phyloP scores from a whole-genome alignment of 2,797 vertebrate genomes.

The Synaphobranchus kaupii region DNA sequence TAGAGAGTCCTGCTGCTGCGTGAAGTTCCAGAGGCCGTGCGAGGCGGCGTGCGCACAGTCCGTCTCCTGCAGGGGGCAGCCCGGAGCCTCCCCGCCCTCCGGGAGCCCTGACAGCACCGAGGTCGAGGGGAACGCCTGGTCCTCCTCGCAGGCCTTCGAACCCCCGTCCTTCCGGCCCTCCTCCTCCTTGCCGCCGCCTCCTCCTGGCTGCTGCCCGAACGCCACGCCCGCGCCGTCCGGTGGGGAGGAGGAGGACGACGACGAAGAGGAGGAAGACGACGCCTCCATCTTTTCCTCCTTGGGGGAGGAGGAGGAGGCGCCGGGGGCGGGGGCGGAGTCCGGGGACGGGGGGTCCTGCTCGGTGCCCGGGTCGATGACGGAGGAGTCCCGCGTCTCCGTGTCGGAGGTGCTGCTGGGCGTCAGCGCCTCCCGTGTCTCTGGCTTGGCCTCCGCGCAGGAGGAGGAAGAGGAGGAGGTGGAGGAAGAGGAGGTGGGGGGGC shows the following conservation, averaged over 20 bases:
- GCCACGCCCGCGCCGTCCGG: conserved; percentile 57
- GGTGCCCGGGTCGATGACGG: conserved; percentile 93
- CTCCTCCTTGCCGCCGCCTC: conserved; percentile 61
- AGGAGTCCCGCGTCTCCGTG: conserved; percentile 96
- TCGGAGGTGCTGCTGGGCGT: conserved; percentile 93
- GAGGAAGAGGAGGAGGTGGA: conserved; percentile 52
- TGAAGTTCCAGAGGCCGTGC: conserved; percentile 77
- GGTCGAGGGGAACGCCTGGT: conserved; percentile 75
- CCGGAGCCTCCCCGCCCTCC: conserved; percentile 76
- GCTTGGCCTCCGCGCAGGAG: conserved; percentile 72
- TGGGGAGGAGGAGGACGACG: conserved; percentile 69
- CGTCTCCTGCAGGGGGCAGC: conserved; percentile 76
- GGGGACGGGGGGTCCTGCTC: conserved; percentile 95
- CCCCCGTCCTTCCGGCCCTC: conserved; percentile 61
- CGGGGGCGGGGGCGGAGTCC: conserved; percentile 74
- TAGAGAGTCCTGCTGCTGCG: conserved; percentile 89
- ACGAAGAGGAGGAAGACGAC: conserved; percentile 69
- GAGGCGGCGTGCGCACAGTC: conserved; percentile 76
- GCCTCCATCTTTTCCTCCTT: conserved; percentile 91
- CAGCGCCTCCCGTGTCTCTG: conserved; percentile 84
- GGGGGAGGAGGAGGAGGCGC: conserved; percentile 57
- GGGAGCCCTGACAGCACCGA: conserved; percentile 67
- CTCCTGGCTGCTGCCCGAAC: conserved; percentile 56
- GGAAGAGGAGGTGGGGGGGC: conserved; percentile 57
- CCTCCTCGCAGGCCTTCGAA: conserved; percentile 76